Base-by-base conservation (phyloP, 2,888 invertebrate genomes). In the Brachypterus glaber region DNA sequence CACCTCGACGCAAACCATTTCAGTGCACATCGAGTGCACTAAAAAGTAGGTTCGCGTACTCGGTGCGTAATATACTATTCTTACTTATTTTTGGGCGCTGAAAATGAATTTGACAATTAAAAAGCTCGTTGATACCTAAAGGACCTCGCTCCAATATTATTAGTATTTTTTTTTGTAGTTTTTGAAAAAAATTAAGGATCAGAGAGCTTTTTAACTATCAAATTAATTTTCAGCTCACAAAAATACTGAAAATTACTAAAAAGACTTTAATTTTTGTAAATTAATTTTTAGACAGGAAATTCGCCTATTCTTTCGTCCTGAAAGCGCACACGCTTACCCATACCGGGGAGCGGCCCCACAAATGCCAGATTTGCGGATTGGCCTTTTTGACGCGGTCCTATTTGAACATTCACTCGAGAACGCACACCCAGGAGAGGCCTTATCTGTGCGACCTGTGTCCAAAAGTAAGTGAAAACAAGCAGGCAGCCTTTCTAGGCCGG, bases 271-370 rank as follows among this genome's bases (percentile, higher is more conserved):
- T 29, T 13, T 29, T 8, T 29, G 7, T 8, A 29, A 29, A 11
- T 29, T 29, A 11, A n/a, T 13, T 45, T 47, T 32, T 33, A 58
- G 57, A 52, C 12, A 60, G 57, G 46, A 47, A 49, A 38, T 64
- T 64, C 48, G 60, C 58, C 3, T 59, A 63, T 51, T 62, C 63
- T 0, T 63, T 60, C 43, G 60, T 60, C 9, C 43, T 63, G 9
- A 60, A 51, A 17, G 57, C 59, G 1, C 63, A 63, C 35, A 55
- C 51, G 36, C 45, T 62, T 33, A 53, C 54, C 4, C 64, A 64
- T 38, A 60, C 63, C 3, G 63, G 64, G 3, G 63, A 64, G 46
- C 60, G 55, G 46, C 63, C 63, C 1, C 63, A 53, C 42, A 38
- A 48, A 7, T 64, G 64, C 41, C 48, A 47, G 14, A 50, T 55